Conservation (phyloP, 2,888 invertebrate genomes). For the Hydrotaea cyrtoneurina region DNA sequence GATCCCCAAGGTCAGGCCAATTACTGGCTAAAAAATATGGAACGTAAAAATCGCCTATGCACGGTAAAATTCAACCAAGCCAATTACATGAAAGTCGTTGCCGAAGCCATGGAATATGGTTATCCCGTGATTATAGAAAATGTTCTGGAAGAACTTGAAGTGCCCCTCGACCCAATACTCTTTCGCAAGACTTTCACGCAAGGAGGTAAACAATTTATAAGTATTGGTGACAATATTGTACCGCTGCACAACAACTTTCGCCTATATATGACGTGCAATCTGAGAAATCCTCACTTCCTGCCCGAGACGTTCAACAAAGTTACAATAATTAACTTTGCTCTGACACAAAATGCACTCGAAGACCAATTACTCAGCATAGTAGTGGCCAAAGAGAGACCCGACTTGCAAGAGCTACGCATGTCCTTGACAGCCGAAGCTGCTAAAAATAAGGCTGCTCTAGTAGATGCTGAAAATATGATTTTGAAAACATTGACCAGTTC, state of each 20-base stretch:
- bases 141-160: constrained; percentile 91
- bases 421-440: constrained; percentile 90
- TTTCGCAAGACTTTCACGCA: constrained; percentile 90
- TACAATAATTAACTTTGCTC: constrained; percentile 93
- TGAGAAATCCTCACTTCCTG: constrained; percentile 93
- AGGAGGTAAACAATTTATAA: constrained; percentile 88
- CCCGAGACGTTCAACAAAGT: constrained; percentile 94
- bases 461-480: constrained; percentile 94
- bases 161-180: constrained; percentile 91
- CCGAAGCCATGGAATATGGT: constrained; percentile 87
- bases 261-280: constrained; percentile 92
- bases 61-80: constrained; percentile 79
- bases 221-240: constrained; percentile 91
- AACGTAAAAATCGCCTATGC: constrained; percentile 81
- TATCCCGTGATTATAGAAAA: constrained; percentile 91
- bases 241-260: constrained; percentile 90
- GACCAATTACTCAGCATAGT: constrained; percentile 94
- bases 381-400: constrained; percentile 93
- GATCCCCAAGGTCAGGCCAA: constrained; percentile 97
- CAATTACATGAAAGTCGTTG: constrained; percentile 82
- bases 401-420: constrained; percentile 91
- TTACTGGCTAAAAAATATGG: constrained; percentile 95
- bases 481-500: constrained; percentile 90
- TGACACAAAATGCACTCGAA: constrained; percentile 87
- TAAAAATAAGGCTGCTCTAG: constrained; percentile 89